Evolutionary conservation across 1,140 invertebrate species (phyloP).

Genomic region (Dolichoris vasculosae): DNA sequence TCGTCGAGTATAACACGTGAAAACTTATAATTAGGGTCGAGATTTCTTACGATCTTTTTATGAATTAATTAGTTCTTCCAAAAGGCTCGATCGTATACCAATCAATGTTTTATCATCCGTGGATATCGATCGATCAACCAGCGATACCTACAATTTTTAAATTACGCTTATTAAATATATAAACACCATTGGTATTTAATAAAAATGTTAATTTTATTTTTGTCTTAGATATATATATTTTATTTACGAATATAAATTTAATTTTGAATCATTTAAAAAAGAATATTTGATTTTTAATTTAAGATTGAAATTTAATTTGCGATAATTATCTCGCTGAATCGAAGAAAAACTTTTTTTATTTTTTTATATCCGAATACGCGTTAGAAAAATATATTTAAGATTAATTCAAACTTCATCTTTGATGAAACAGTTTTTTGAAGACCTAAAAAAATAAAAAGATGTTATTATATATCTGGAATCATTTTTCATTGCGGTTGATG

Average conservation of each 20-base stretch:
- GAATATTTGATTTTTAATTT: background rate
- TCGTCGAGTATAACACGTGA: background rate
- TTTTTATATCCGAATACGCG: background rate
- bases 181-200: background rate
- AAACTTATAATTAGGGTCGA: constrained; percentile 1
- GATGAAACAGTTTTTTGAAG: background rate
- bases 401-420: background rate
- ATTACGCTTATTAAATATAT: background rate
- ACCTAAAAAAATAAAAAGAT: background rate
- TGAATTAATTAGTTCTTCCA: background rate
- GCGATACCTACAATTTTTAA: background rate
- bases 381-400: background rate
- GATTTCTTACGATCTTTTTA: background rate
- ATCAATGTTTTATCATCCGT: background rate
- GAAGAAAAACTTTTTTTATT: background rate
- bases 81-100: background rate
- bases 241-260: background rate
- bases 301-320: too few relatives aligned
- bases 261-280: background rate
- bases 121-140: background rate
- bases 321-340: background rate
- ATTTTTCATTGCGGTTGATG: constrained; percentile 24
- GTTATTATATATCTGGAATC: constrained; percentile 19
- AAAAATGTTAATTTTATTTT: background rate
- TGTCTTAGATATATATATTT: background rate